Base-by-base conservation (phyloP, 2,888 invertebrate species). In the Campoplex capitator region DNA sequence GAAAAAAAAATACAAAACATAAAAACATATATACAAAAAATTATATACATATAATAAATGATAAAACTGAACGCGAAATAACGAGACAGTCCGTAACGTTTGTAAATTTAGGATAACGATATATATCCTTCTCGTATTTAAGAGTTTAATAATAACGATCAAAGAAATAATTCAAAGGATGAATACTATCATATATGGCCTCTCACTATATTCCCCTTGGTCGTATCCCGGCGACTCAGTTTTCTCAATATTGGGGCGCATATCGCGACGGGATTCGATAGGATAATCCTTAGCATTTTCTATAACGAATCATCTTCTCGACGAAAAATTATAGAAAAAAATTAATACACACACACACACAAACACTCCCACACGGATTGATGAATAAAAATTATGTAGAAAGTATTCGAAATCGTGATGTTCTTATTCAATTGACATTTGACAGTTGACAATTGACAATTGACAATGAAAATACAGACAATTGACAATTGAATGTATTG, bases 371-470 rank as follows among this genome's bases (percentile, higher is more conserved):
- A 79, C 23, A 45, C 76, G 77, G 48, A 56, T 62, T 78, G 51
- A 83, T 71, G n/a, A 78, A 83, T 75, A 70, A 85, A 85, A 62
- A 68, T 38, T 42, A 71, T 71, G 79, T 86, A 79, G 85, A 74
- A 71, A 67, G 23, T 79, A 86, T 32, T 62, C 8, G 71, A 58
- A 51, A 42, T 32, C 2, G 7, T n/a, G 35, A 68, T 62, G 28
- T 35, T 74, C 13, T 77, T 76, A 77, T 76, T 85, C 56, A 67
- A 73, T 32, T 71, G 67, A 77, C 77, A 67, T 81, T 3, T 81
- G 28, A 71, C 45, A 23, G 23, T 23, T 23, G 23, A 23, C 56
- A 73, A 73, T 32, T 71, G 67, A 77, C 77, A 67, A 73, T 3
- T 81, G 28, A 71, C 45, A 23, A 23, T 23, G 23, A 23, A 23